Evolutionary conservation across 2,888 invertebrate species (phyloP).

Genomic region (Phyto melanocephala): DNA sequence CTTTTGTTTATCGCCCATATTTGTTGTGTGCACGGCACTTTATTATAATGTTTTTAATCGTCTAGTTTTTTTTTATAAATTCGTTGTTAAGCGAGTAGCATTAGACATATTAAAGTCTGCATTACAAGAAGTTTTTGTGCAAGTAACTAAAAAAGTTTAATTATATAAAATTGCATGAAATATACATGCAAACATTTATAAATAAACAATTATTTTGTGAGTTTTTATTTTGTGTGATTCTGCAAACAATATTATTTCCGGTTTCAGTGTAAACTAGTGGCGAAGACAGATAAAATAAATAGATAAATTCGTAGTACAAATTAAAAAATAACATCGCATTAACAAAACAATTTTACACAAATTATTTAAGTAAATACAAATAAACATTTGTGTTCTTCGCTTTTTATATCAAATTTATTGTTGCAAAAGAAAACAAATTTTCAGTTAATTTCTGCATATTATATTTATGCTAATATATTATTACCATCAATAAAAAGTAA

Average conservation of each 20-base stretch:
- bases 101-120: slow-evolving; percentile 12
- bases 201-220: neutral
- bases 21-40: slow-evolving; percentile 61
- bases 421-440: slow-evolving; percentile 44
- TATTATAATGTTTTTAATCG: slow-evolving; percentile 2
- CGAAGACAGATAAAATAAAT: neutral
- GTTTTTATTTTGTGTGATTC: slow-evolving; percentile 4
- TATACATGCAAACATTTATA: neutral
- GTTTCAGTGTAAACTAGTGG: slow-evolving; percentile 62
- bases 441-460: slow-evolving; percentile 3
- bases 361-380: slow-evolving; percentile 1
- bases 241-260: slow-evolving; percentile 24
- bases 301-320: neutral
- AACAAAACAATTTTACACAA: slow-evolving; percentile 22
- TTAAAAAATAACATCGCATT: slow-evolving; percentile 35
- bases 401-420: slow-evolving; percentile 18
- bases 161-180: slow-evolving; percentile 8
- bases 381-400: slow-evolving; percentile 2
- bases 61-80: slow-evolving; percentile 27
- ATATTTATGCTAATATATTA: no score
- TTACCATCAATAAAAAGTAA: no score
- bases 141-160: slow-evolving; percentile 3
- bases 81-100: slow-evolving; percentile 4
- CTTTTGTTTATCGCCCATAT: slow-evolving; percentile 20
- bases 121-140: slow-evolving; percentile 28